Evolutionary conservation across 2,113 vertebrate species (phyloP), one percentile per base, ranked within the genome.

Genomic region (Prolemur simus): DNA sequence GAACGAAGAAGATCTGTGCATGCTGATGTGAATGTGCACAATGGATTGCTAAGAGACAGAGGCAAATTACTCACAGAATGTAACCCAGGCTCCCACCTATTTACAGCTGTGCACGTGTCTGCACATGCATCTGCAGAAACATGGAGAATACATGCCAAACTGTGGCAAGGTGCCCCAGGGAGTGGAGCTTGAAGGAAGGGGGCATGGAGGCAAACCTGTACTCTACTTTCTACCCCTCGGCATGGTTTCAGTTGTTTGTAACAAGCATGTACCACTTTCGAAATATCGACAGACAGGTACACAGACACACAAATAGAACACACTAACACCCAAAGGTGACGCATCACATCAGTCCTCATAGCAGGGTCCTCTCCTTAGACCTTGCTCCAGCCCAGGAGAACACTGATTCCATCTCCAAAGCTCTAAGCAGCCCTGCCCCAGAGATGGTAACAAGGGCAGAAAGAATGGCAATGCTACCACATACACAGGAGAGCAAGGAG

Each of bases 21-120:
- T 0, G 0, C 2, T 13, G 9, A 21, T n/a, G 29, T 1, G 8
- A 9, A 14, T 0, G 12, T 3, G 45, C 76, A 3, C 12, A 0
- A 18, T 0, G 10, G 17, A 2, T 8, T 0, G 52, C 80, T 4
- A 39, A 17, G 39, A 52, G 25, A n/a, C 17, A 9, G 32, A 29
- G 18, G 49, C 39, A 20, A 13, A 2, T 4, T 1, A 3, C 32
- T 3, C 3, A 15, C 58, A n/a, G 42, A 15, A 23, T 4, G 21
- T 69, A 73, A 9, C 10, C 45, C 17, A 0, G 0, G 2, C 17
- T 5, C 21, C 49, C 10, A 3, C 15, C 14, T 5, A 0, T 6
- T 6, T 45, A 25, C 11, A 7, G 20, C 27, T 0, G 5, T 0
- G 6, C 3, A 17, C 1, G 4, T 2, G 5, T 18, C 52, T 42